phyloP scores from a whole-genome alignment of 1,140 invertebrate genomes.

The Drosophila trapezifrons region DNA sequence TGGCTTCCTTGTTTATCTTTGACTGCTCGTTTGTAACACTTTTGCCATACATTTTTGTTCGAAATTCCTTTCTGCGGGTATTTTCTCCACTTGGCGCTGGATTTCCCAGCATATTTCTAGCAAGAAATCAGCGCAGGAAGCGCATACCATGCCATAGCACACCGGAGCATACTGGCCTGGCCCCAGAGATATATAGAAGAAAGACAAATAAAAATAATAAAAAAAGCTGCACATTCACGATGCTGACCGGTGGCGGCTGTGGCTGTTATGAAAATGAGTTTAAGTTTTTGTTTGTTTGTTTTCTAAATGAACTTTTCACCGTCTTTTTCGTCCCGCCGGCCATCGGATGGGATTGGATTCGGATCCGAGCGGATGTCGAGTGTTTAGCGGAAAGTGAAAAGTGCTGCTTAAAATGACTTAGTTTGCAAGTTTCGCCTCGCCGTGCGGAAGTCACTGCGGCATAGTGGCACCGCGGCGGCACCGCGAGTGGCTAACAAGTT shows the following conservation, averaged over 20 bases:
- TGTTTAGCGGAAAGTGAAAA: conserved; percentile 82
- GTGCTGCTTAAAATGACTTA: conserved; percentile 80
- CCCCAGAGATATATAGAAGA: neutral
- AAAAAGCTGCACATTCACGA: conserved; percentile 75
- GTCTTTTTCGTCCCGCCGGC: conserved; percentile 10
- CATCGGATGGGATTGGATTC: conserved; percentile 8
- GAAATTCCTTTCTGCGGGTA: conserved; percentile 17
- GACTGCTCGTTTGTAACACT: conserved; percentile 7
- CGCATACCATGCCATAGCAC: conserved; percentile 61
- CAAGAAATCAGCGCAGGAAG: conserved; percentile 76
- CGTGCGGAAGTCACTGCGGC: conserved; percentile 65
- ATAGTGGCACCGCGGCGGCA: too few species aligned
- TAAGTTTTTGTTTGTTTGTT: conserved; percentile 76
- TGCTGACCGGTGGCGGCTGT: conserved; percentile 44
- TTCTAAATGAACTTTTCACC: conserved; percentile 76
- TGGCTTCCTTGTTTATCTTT: conserved; percentile 24
- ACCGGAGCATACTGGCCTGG: neutral
- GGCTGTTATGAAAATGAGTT: conserved; percentile 77
- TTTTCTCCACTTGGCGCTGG: conserved; percentile 25
- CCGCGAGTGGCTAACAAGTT: conserved; percentile 59
- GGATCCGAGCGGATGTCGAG: conserved; percentile 67
- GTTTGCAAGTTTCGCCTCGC: conserved; percentile 72
- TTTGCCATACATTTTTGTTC: conserved; percentile 25
- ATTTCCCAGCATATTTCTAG: conserved; percentile 68
- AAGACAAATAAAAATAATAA: conserved; percentile 25